phyloP scores from a whole-genome alignment of 64 coral and sea anemone species.

The Stichodactyla mertensii region DNA sequence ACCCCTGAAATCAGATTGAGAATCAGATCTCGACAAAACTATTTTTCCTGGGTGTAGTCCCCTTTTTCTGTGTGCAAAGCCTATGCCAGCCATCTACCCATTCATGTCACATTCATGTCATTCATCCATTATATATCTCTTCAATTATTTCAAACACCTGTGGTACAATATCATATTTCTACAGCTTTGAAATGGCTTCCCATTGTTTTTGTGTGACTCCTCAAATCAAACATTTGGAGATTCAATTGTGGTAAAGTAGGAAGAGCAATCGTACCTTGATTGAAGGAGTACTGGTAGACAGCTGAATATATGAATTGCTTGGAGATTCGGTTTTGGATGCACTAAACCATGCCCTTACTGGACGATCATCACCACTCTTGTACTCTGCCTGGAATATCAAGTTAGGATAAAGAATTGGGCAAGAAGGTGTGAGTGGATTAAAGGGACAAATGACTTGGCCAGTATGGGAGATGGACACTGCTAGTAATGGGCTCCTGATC shows the following conservation, averaged over 20 bases:
- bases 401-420: background rate
- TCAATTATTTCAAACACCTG: too few species aligned
- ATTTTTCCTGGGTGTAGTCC: too few species aligned
- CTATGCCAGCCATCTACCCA: background rate
- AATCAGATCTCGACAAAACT: too few species aligned
- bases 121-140: background rate
- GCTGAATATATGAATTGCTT: conserved; percentile 30
- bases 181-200: too few species aligned
- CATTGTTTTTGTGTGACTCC: too few species aligned
- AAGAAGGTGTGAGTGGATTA: background rate
- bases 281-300: conserved; percentile 39
- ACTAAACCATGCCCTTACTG: background rate
- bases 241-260: too few species aligned
- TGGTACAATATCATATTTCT: too few species aligned
- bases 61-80: background rate
- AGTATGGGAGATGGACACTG: too few species aligned
- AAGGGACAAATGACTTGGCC: too few species aligned
- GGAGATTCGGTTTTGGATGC: conserved; percentile 26
- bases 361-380: background rate
- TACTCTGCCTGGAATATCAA: conserved; percentile 17
- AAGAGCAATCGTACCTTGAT: conserved; percentile 16
- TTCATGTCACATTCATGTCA: background rate
- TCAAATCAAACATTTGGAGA: too few species aligned
- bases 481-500: too few species aligned
- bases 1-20: too few species aligned